Base-by-base conservation (phyloP, 64 coral and sea anemone species). In the Trachythela sp. region DNA sequence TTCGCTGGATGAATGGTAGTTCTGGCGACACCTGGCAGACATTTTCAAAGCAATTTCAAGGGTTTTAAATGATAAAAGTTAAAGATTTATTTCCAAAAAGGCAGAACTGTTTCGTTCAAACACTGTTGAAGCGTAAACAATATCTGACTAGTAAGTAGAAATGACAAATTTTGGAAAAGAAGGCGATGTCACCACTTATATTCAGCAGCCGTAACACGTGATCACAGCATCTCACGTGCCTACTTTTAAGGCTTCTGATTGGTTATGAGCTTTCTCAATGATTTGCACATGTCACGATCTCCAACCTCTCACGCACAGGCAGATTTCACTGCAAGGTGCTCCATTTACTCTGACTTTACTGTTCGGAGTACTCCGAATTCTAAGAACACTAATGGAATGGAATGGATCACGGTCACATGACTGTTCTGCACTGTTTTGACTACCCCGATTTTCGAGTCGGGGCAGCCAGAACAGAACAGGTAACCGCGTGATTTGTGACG, bases 61-160 rank as follows among this genome's bases (percentile, higher is more conserved):
- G 64, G 54, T 59, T 64, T 40, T 84, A 88, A 60, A 83, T 54
- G n/a, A 24, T 70, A 50, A 88, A 90, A 84, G n/a, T 42, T 22
- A 34, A 75, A 85, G 26, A n/a, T n/a, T n/a, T 50, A 30, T 41
- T n/a, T 38, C 42, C n/a, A 70, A 58, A 45, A 29, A 18, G 18
- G n/a, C 41, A 88, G 54, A 37, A 54, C 54, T 90, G 86, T 92
- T 58, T 90, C 85, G 96, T 99, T 93, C 96, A 95, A 99, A 89
- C 96, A 99, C 96, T 99, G 96, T 99, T 95, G 96, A 99, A 99
- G 96, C 96, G 90, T 54, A 99, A 99, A 92, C 91, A 89, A 59
- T 51, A 70, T 92, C 75, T 22, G 75, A 80, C 4, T n/a, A 22
- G 56, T n/a, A n/a, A n/a, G n/a, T n/a, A n/a, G n/a, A n/a, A 64